Percentiles rank a stretch among this genome's conserved stretches.
These are phyloP conservation scores for Sterna hirundo DNA, from an alignment of 2,113 vertebrate species.

Conservation along the genomic window DNA sequence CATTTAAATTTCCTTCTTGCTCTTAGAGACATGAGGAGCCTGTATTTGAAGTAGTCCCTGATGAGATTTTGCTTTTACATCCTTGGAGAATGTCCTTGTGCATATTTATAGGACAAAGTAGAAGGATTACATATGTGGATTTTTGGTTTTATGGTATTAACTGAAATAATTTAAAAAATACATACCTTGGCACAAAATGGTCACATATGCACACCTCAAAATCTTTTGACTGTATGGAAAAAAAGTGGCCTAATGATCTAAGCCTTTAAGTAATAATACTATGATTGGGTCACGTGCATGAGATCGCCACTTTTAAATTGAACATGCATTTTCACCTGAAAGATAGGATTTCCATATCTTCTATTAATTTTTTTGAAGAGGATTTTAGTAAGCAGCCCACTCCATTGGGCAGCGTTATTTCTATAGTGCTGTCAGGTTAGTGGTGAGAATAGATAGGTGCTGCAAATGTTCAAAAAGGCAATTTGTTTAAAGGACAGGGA, in stretches of 20 bases:
- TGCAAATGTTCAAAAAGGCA: not conserved
- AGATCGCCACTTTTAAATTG: not conserved
- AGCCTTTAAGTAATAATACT: not conserved
- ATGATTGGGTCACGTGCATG: accelerated
- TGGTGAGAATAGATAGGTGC: not conserved
- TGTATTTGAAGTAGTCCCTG: slow-evolving; percentile 44
- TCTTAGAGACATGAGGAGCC: not conserved
- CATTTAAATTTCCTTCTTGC: slow-evolving; percentile 43
- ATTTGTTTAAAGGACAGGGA: not conserved
- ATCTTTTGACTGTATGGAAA: not conserved
- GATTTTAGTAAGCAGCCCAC: not conserved
- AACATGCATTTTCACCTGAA: not conserved
- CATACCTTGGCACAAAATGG: not conserved
- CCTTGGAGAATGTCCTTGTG: slow-evolving; percentile 15
- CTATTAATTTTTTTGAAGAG: not conserved
- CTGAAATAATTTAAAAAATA: not conserved
- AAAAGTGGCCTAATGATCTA: not conserved
- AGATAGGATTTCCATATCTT: not conserved
- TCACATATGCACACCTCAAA: not conserved
- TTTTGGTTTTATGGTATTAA: slow-evolving; percentile 5
- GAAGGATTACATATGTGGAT: not conserved
- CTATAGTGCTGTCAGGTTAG: not conserved
- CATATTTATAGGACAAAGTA: slow-evolving; percentile 29
- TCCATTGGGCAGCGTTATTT: not conserved
- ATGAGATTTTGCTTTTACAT: slow-evolving; percentile 31